Evolutionary conservation across 2,888 invertebrate genomes (phyloP).

Genomic region (Strigamia transsilvanica): DNA sequence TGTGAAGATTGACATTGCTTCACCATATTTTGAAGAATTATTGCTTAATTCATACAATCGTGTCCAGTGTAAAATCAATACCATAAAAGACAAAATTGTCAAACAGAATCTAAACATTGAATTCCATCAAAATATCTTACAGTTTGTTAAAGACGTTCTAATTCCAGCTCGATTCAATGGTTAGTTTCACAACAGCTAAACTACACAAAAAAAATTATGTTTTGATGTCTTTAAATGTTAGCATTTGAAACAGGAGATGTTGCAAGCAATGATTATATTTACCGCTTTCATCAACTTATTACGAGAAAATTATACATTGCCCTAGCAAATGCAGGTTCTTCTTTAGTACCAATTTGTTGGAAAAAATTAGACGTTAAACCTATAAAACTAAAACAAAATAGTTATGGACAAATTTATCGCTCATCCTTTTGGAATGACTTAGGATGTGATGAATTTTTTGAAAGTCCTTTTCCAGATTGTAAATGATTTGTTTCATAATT

Average conservation of each 20-base stretch:
- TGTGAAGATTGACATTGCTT: not conserved
- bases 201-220: not conserved
- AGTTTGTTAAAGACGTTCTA: not conserved
- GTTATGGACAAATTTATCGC: not conserved
- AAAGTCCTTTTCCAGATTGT: constrained; percentile 5
- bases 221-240: not conserved
- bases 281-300: not conserved
- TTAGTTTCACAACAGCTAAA: not conserved
- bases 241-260: not conserved
- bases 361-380: not conserved
- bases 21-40: constrained; percentile 4
- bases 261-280: constrained; percentile 18
- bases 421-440: not conserved
- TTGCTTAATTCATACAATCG: not conserved
- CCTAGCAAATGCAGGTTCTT: not conserved
- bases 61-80: constrained; percentile 1
- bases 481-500: not conserved
- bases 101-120: constrained; percentile 6
- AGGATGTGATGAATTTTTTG: constrained; percentile 12
- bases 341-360: constrained; percentile 11
- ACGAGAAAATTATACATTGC: constrained; percentile 10
- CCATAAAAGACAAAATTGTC: not conserved
- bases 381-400: not conserved
- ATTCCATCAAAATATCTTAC: not conserved
- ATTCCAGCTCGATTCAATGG: not conserved